Conservation (phyloP, 2,113 vertebrate genomes). For the human (Homo sapiens) region GRCh38 chr4:140467501-140468000, state of each 20-base stretch:
- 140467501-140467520: not conserved
- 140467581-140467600: not conserved
- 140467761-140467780: not conserved
- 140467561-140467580: not conserved
- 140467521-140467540: not conserved
- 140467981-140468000: not conserved
- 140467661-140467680: not conserved
- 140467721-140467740: not conserved
- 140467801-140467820: not conserved
- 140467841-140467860: not conserved
- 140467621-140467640: not conserved
- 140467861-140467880: not conserved
- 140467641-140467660: not conserved
- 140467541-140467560: not conserved
- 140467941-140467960: not conserved
- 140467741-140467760: not conserved
- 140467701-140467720: not conserved
- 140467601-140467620: not conserved
- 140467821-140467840: not conserved
- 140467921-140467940: not conserved
- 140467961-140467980: not conserved
- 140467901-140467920: not conserved
- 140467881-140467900: not conserved
- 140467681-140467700: not conserved
- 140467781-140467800: not conserved